Conservation (phyloP, 1,140 invertebrate genomes). For the Drosophila teissieri region DNA sequence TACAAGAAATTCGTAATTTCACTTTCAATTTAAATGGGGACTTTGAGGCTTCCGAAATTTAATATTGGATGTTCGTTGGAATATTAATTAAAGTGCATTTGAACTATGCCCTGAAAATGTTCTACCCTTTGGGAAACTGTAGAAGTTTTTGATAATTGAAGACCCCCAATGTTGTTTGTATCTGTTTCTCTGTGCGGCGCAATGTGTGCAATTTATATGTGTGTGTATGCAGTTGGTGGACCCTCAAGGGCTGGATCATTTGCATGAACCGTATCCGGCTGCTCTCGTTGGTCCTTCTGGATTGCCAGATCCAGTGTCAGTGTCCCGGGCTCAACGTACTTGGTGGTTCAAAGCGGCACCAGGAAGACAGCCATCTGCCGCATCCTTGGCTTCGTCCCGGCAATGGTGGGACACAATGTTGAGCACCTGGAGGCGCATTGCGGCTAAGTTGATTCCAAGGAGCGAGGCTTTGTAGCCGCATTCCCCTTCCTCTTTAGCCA, state of each 20-base stretch:
- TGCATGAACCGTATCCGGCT: constrained; percentile 9
- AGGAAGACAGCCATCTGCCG: constrained; percentile 34
- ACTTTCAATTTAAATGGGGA: no score
- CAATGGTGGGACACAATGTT: constrained; percentile 32
- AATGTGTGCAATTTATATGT: neutral
- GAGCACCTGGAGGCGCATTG: constrained; percentile 24
- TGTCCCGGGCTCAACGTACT: constrained; percentile 17
- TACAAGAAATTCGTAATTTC: no score
- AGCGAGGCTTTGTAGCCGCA: constrained; percentile 1
- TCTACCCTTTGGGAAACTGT: neutral
- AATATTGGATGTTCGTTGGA: neutral
- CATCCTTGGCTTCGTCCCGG: constrained; percentile 31
- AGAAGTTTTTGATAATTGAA: neutral
- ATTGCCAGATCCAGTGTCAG: constrained; percentile 24
- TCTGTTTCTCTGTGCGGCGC: no score
- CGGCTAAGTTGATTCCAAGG: constrained; percentile 15
- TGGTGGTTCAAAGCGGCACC: neutral
- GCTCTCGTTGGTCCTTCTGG: neutral
- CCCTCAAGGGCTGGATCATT: constrained; percentile 10
- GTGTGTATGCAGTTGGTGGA: neutral
- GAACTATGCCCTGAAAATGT: neutral
- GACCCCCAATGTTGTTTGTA: neutral
- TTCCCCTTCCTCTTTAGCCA: neutral
- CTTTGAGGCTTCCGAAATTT: no score
- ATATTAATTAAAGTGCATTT: neutral